phyloP scores from a whole-genome alignment of 2,113 vertebrate genomes.

The Nerophis ophidion region DNA sequence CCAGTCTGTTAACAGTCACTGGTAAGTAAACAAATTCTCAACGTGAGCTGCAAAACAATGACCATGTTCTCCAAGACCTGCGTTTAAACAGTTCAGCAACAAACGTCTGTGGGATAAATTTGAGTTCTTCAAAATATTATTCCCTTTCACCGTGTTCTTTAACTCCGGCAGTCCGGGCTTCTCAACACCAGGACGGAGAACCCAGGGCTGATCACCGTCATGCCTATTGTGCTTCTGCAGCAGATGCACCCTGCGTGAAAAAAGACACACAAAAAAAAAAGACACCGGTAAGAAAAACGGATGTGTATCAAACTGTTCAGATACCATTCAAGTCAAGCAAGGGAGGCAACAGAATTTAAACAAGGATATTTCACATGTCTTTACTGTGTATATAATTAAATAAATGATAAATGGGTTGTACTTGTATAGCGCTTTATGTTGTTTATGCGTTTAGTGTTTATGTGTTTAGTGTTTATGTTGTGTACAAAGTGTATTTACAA shows the following conservation, averaged over 20 bases:
- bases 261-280: background rate
- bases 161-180: conserved; percentile 24
- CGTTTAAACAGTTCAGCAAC: conserved; percentile 25
- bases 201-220: conserved; percentile 51
- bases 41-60: background rate
- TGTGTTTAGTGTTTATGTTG: too few species aligned
- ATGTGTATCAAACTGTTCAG: background rate
- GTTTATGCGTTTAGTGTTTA: too few species aligned
- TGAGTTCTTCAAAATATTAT: background rate
- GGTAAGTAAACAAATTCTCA: conserved; percentile 9
- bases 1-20: conserved; percentile 16
- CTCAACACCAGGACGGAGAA: conserved; percentile 48
- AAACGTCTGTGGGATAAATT: background rate
- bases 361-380: background rate
- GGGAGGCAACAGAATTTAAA: background rate
- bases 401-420: too few species aligned
- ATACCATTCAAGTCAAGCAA: background rate
- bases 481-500: too few species aligned
- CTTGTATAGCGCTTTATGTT: too few species aligned
- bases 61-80: conserved; percentile 16
- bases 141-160: conserved; percentile 8
- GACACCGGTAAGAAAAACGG: background rate
- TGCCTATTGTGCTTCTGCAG: conserved; percentile 42
- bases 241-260: conserved; percentile 53
- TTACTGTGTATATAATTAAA: too few species aligned